Evolutionary conservation across 1,140 invertebrate species (phyloP).

Genomic region (Chymomyza costata): DNA sequence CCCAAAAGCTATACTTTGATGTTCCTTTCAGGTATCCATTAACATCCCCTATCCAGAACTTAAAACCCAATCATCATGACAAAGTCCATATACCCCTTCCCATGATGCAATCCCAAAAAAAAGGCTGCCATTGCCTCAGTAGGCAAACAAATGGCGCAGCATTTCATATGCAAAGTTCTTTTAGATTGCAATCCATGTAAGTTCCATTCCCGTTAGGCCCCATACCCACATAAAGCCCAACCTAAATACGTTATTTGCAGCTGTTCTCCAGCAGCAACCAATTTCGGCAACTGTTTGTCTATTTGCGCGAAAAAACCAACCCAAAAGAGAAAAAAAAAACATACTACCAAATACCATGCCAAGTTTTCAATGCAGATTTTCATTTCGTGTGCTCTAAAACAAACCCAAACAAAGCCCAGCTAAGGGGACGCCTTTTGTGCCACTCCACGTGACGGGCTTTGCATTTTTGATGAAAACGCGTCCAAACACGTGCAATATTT

Average conservation of each 20-base stretch:
- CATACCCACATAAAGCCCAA: too few species aligned
- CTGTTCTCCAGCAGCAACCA: conserved; percentile 53
- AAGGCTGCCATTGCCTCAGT: too few species aligned
- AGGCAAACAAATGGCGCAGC: conserved; percentile 51
- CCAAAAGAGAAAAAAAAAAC: conserved; percentile 15
- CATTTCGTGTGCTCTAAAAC: conserved; percentile 53
- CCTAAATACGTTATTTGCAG: conserved; percentile 51
- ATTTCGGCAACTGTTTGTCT: conserved; percentile 69
- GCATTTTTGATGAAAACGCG: conserved; percentile 60
- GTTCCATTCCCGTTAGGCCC: too few species aligned
- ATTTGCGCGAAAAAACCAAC: conserved; percentile 35
- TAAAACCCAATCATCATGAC: too few species aligned
- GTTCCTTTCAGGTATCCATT: too few species aligned
- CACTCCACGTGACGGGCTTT: conserved; percentile 7
- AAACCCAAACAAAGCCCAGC: conserved; percentile 28
- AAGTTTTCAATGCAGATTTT: conserved; percentile 1
- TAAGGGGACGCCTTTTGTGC: conserved; percentile 6
- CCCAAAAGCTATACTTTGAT: too few species aligned
- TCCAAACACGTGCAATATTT: conserved; percentile 44
- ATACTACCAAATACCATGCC: conserved; percentile 16
- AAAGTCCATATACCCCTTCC: too few species aligned
- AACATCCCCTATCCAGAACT: too few species aligned
- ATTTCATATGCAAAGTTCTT: conserved; percentile 62
- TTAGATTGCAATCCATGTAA: too few species aligned
- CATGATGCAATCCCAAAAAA: too few species aligned